Conservation (phyloP, 2,888 invertebrate genomes). For the Trimorus sp. region DNA sequence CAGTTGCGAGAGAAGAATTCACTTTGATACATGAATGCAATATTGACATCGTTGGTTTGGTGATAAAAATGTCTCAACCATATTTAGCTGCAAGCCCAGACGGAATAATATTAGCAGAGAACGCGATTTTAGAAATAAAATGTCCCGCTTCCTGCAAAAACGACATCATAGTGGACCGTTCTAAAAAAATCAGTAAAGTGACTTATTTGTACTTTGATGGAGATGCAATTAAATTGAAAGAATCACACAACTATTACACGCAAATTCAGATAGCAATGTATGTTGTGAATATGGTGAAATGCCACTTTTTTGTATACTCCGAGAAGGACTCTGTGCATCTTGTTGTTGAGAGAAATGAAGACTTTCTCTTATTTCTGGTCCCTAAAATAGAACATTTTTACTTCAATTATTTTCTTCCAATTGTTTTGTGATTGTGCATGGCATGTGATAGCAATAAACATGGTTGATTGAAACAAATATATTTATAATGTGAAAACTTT, state of each 20-base stretch:
- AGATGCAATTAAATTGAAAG: conserved; percentile 6
- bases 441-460: neutral
- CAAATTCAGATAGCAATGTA: conserved; percentile 16
- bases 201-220: conserved; percentile 6
- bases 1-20: neutral
- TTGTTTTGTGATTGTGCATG: conserved; percentile 8
- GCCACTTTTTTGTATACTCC: conserved; percentile 16
- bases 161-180: conserved; percentile 37
- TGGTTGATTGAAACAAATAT: neutral
- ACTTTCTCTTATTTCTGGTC: conserved; percentile 1
- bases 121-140: conserved; percentile 20
- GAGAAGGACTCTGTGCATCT: neutral
- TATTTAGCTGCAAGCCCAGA: conserved; percentile 38
- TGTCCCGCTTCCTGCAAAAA: conserved; percentile 33
- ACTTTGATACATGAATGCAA: neutral
- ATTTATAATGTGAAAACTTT: no score
- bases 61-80: conserved; percentile 33
- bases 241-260: conserved; percentile 11
- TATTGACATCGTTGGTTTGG: conserved; percentile 21
- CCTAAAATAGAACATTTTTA: conserved; percentile 16
- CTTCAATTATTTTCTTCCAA: conserved; percentile 4
- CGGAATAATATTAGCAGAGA: neutral
- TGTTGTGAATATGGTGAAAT: neutral
- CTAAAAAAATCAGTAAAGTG: neutral
- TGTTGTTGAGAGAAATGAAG: neutral